These are phyloP conservation scores for Pseudomyrmex gracilis DNA, from an alignment of 1,140 invertebrate species.

Conservation along the genomic window DNA sequence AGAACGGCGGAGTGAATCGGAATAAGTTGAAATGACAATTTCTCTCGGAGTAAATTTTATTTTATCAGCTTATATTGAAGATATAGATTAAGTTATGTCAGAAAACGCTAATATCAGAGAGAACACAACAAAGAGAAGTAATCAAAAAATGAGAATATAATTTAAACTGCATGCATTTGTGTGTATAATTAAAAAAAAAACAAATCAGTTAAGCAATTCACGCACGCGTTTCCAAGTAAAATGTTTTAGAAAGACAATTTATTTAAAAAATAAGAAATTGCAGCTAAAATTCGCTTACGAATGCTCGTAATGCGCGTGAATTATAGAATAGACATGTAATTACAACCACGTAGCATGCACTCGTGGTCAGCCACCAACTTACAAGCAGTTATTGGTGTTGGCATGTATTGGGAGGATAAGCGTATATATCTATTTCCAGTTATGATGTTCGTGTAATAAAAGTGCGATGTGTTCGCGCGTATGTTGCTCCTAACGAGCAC, in stretches of 20 bases:
- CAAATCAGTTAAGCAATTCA: too few species aligned
- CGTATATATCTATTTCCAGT: conserved; percentile 57
- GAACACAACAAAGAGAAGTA: neutral
- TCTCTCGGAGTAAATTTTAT: neutral
- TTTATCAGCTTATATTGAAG: neutral
- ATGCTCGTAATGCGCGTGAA: conserved; percentile 43
- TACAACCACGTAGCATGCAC: conserved; percentile 47
- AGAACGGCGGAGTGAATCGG: neutral
- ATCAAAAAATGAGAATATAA: neutral
- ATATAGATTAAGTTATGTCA: neutral
- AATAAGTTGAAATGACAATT: conserved; percentile 13
- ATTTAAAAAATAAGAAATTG: conserved; percentile 27
- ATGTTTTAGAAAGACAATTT: conserved; percentile 39
- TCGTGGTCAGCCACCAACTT: conserved; percentile 49
- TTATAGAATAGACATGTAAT: conserved; percentile 60
- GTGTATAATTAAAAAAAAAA: too few species aligned
- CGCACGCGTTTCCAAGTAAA: conserved; percentile 8
- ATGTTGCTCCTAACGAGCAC: conserved; percentile 50
- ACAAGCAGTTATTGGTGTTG: conserved; percentile 27
- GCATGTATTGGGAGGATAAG: conserved; percentile 37
- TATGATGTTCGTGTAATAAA: conserved; percentile 60
- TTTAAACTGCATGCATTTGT: neutral
- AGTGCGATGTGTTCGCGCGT: conserved; percentile 51
- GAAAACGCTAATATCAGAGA: neutral
- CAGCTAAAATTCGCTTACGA: conserved; percentile 22